Conservation (phyloP, 1,140 invertebrate genomes). For the Cotesia typhae region DNA sequence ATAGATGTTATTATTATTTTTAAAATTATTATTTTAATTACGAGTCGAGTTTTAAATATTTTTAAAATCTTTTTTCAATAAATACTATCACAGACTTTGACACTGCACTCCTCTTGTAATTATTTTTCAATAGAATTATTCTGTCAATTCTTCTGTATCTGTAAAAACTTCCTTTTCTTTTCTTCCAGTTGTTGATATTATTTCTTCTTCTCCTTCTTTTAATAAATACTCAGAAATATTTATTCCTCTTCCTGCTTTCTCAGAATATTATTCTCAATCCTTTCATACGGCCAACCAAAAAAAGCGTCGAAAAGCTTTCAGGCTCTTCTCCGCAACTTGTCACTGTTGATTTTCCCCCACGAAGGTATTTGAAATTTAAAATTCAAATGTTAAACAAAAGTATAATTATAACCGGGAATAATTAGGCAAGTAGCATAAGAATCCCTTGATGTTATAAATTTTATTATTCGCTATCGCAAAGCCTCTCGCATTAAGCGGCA, state of each 20-base stretch:
- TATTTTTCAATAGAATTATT: neutral
- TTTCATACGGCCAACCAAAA: conserved; percentile 32
- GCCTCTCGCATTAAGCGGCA: conserved; percentile 56
- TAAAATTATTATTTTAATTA: too few species aligned
- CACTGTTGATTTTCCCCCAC: neutral
- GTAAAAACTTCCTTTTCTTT: conserved; percentile 10
- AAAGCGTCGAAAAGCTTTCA: too few species aligned
- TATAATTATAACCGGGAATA: neutral
- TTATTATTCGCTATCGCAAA: conserved; percentile 53
- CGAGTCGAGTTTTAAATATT: neutral
- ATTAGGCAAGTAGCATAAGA: neutral
- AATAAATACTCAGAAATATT: too few species aligned
- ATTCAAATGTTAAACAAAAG: neutral
- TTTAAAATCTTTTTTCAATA: conserved; percentile 50
- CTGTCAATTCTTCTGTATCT: conserved; percentile 3
- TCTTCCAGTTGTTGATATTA: too few species aligned
- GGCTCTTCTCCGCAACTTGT: too few species aligned
- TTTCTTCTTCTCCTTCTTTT: too few species aligned
- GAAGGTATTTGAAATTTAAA: conserved; percentile 7
- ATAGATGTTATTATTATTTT: conserved; percentile 19
- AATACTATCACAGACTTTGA: conserved; percentile 65
- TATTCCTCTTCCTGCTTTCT: neutral
- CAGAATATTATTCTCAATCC: neutral
- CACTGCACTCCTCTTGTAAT: conserved; percentile 43
- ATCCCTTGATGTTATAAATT: conserved; percentile 35